Evolutionary conservation across 1,140 invertebrate genomes (phyloP), one percentile per base, ranked within the genome.

Genomic region (Zelostemma sp.): DNA sequence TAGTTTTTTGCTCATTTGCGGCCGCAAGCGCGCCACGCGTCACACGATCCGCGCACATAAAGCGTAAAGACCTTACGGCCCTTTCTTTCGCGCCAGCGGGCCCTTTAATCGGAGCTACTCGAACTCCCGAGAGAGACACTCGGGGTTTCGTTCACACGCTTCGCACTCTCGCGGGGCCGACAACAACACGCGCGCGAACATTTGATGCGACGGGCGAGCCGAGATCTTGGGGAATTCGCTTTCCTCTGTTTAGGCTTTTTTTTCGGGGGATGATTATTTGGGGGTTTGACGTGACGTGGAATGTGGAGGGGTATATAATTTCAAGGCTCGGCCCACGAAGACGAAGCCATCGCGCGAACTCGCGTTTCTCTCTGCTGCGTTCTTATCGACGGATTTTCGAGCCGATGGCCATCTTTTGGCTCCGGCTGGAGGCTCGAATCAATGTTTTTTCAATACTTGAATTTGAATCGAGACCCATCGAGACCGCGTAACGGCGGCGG

Each of bases 1-100:
- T 38, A 31, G 35, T 33, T 14, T 57, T 45, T 19, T 61, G 58
- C 57, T 65, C 68, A 71, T 71, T 71, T 56, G 67, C 63, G 48
- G 50, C 57, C 40, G 48, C 25, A 33, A 33, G 48, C 48, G 28
- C 17, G 17, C 40, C 41, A 45, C 53, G 38, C 53, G 41, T 35
- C 53, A 40, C 48, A 2, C 28, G 14, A 17, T 14, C 48, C 17
- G 46, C 40, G 53, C 41, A 56, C 53, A 56, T 56, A 43, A 56
- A 56, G 35, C 35, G 35, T 2, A n/a, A n/a, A 9, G 35, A 38
- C 35, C 9, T 38, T 11, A n/a, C 35, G 35, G 1, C 2, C 35
- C 9, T 11, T 11, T 38, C n/a, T n/a, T n/a, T n/a, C n/a, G n/a
- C n/a, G n/a, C n/a, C n/a, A n/a, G n/a, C n/a, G n/a, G n/a, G n/a